phyloP scores from a whole-genome alignment of 1,140 invertebrate species.

The Archegozetes longisetosus region DNA sequence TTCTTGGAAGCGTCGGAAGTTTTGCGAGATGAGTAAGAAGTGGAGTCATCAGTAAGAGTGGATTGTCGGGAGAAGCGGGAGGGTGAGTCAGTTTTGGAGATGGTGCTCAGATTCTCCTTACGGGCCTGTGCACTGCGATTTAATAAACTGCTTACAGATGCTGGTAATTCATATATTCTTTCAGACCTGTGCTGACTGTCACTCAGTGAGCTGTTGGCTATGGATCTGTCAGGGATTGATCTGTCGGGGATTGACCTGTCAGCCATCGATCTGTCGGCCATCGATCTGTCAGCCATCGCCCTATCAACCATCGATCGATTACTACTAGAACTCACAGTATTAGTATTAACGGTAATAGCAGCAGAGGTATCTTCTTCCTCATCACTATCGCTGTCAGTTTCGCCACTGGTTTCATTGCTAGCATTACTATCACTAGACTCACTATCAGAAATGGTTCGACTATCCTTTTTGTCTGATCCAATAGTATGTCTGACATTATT shows the following conservation, averaged over 20 bases:
- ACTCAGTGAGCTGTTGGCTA: too few species aligned
- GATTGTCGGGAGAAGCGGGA: background rate
- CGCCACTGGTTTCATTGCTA: background rate
- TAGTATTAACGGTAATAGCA: slow-evolving; percentile 6
- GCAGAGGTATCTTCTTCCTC: slow-evolving; percentile 42
- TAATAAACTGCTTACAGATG: slow-evolving; percentile 16
- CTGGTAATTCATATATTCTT: background rate
- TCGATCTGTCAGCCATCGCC: slow-evolving; percentile 36
- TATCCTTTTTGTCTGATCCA: background rate
- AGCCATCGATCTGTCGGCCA: slow-evolving; percentile 20
- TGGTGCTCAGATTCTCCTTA: slow-evolving; percentile 9
- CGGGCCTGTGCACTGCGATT: slow-evolving; percentile 15
- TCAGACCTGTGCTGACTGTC: background rate
- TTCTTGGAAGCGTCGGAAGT: background rate
- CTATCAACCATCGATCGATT: background rate
- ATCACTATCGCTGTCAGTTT: slow-evolving; percentile 30
- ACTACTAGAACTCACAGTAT: background rate
- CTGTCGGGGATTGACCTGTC: too few species aligned
- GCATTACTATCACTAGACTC: slow-evolving; percentile 32
- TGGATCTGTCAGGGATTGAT: too few species aligned
- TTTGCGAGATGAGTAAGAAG: background rate
- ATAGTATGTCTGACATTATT: slow-evolving; percentile 18
- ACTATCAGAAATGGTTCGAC: slow-evolving; percentile 12
- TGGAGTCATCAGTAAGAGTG: background rate
- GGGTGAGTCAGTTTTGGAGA: background rate